These are phyloP conservation scores for Ochropleura plecta DNA, from an alignment of 2,888 invertebrate genomes.

Conservation along the genomic window DNA sequence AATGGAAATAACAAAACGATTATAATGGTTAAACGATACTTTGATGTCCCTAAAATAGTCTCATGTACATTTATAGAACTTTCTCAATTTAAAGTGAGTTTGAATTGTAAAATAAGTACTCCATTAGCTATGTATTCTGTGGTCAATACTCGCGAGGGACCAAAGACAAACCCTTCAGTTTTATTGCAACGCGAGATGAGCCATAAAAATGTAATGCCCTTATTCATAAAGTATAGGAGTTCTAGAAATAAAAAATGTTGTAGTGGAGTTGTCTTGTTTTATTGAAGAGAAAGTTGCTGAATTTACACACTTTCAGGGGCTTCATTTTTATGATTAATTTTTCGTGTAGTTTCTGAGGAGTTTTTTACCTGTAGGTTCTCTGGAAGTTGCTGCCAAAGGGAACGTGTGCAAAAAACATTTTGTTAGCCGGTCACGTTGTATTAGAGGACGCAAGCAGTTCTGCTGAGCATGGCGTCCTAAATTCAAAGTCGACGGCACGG, in stretches of 20 bases:
- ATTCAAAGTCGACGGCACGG: too few species aligned
- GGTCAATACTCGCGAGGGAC: constrained; percentile 55
- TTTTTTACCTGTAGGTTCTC: not conserved
- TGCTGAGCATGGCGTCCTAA: not conserved
- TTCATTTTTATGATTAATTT: constrained; percentile 3
- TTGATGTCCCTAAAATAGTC: not conserved
- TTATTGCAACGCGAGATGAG: constrained; percentile 48
- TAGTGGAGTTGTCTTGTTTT: constrained; percentile 42
- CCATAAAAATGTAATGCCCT: constrained; percentile 52
- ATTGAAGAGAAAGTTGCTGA: constrained; percentile 25
- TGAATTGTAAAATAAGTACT: not conserved
- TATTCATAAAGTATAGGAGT: constrained; percentile 58
- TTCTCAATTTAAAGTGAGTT: constrained; percentile 27
- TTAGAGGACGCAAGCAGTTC: not conserved
- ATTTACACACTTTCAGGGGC: not conserved
- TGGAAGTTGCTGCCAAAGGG: not conserved
- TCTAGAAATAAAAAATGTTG: constrained; percentile 56
- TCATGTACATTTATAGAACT: not conserved
- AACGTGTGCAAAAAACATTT: not conserved
- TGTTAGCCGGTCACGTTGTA: not conserved
- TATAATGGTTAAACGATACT: too few species aligned
- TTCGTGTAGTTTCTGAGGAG: not conserved
- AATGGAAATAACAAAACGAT: too few species aligned
- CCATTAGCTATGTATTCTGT: constrained; percentile 23
- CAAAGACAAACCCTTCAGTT: constrained; percentile 52